A percentile compares a stretch with the other conserved stretches of the same genome.
These are phyloP conservation scores for Brienomyrus longianalis DNA, from an alignment of 2,113 vertebrate species.

Conservation along the genomic window DNA sequence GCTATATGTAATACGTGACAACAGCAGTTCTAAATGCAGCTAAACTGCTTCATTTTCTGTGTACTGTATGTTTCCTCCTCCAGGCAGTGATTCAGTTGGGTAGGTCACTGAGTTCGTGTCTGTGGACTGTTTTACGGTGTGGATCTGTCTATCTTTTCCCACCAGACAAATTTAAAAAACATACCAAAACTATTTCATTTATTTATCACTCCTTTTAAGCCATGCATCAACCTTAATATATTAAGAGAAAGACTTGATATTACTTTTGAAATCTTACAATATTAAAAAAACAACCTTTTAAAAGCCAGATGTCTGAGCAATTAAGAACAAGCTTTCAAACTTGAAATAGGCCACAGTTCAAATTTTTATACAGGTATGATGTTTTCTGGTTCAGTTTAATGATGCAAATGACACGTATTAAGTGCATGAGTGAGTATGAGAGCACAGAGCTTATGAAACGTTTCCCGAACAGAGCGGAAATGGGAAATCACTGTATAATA, in stretches of 20 bases:
- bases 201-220: background rate
- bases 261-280: background rate
- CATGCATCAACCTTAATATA: background rate
- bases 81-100: background rate
- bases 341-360: background rate
- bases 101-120: background rate
- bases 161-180: background rate
- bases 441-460: background rate
- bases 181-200: background rate
- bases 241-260: background rate
- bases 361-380: slow-evolving; percentile 1
- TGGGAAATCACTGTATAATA: background rate
- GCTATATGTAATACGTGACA: background rate
- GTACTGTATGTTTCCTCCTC: background rate
- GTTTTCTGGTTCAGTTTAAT: slow-evolving; percentile 3
- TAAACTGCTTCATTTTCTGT: background rate
- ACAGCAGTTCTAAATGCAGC: background rate
- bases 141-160: background rate
- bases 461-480: background rate
- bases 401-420: background rate
- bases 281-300: background rate
- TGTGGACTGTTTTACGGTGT: background rate
- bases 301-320: background rate
- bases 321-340: background rate
- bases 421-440: background rate